Conservation (phyloP, 2,113 vertebrate species). For the Circaetus cinerascens region DNA sequence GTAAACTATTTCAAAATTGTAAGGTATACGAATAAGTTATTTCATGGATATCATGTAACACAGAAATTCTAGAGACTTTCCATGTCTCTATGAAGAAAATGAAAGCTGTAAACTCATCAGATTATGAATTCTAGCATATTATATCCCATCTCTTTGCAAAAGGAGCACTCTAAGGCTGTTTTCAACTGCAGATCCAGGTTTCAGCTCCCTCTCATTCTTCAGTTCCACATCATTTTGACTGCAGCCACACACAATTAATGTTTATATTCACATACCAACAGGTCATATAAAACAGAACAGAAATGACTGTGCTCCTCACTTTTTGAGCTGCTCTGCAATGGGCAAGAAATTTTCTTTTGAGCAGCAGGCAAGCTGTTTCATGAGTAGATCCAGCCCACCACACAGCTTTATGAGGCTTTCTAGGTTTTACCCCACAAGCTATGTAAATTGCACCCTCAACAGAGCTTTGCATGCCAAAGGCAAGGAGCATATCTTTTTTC, state of each 20-base stretch:
- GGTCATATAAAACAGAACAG: background rate
- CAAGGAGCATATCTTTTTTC: background rate
- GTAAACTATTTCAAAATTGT: background rate
- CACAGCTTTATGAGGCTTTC: background rate
- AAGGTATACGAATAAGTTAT: background rate
- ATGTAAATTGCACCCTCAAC: rapidly evolving
- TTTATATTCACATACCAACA: background rate
- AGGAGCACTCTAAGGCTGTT: background rate
- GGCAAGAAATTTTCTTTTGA: background rate
- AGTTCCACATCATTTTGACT: background rate
- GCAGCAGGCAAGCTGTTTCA: background rate
- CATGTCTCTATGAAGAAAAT: background rate
- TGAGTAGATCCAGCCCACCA: background rate
- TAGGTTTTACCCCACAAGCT: background rate
- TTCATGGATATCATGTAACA: background rate
- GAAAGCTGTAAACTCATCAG: background rate
- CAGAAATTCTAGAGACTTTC: background rate
- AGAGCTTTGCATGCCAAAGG: background rate
- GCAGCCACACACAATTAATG: background rate
- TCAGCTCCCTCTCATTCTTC: background rate
- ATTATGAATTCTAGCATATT: background rate
- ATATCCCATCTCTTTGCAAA: background rate
- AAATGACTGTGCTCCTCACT: background rate
- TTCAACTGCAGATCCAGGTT: background rate
- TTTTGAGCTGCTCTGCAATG: background rate